Evolutionary conservation across 1,140 invertebrate species (phyloP), one percentile per base, ranked within the genome.

Genomic region (Penaeus vannamei): DNA sequence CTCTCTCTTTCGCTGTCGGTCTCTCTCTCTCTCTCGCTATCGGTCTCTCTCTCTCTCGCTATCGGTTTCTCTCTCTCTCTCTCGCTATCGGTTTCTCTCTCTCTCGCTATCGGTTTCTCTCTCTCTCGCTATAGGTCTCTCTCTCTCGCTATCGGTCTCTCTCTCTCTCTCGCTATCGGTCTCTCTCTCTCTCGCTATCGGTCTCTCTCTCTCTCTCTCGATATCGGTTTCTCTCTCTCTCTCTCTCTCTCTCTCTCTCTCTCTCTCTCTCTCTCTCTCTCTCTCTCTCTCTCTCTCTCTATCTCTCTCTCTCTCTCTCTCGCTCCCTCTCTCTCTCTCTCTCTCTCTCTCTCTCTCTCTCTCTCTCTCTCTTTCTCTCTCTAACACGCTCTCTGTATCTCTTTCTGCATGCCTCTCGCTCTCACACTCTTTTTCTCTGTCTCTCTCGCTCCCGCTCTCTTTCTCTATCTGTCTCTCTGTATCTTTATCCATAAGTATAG

Each of bases 281-380:
- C 29, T 26, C 29, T 32, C 29, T 32, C 66, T 32, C 29, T 32
- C 66, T 32, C 29, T 4, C 66, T 32, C 29, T 32, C 66, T 69
- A 3, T 69, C 66, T 4, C 66, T 69, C 29, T 69, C 66, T 69
- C 66, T 69, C 66, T 5, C 66, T 32, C 66, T 32, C 29, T 32
- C 66, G 3, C 29, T 32, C 29, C 12, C 66, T 69, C 66, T 69
- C 66, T 69, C 14, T 69, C 66, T 69, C 66, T 69, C 66, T 69
- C 66, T 69, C 66, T 69, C 66, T 69, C 66, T 69, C 66, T 69
- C 66, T 69, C 66, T 69, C 66, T 69, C 66, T 69, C 66, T 69
- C 66, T 69, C 66, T 69, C 66, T 69, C 66, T 69, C 66, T 69
- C 66, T 69, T 14, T 69, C 29, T 69, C 66, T 69, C 66, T 69